Evolutionary conservation across 2,888 invertebrate genomes (phyloP).

Genomic region (Rhyacophila evoluta): DNA sequence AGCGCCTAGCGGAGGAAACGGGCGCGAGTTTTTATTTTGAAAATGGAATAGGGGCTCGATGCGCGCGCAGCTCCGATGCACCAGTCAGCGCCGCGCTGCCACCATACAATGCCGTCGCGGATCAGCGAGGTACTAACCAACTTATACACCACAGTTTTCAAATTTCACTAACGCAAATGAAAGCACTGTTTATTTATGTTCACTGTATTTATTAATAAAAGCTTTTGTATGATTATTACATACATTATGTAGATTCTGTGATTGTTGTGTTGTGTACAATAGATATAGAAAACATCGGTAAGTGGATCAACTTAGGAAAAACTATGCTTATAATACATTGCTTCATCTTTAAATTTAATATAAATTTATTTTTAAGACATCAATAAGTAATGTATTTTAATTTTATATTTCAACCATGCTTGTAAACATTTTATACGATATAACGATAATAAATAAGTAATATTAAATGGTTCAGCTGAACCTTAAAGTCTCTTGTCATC

Average conservation of each 20-base stretch:
- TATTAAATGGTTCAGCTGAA: no score
- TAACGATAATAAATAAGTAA: no score
- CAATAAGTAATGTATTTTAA: no score
- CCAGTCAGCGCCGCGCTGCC: constrained; percentile 43
- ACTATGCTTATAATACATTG: no score
- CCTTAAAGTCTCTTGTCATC: no score
- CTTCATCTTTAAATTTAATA: no score
- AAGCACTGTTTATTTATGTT: background rate
- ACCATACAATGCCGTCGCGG: constrained; percentile 33
- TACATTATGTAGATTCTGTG: no score
- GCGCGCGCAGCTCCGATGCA: constrained; percentile 2
- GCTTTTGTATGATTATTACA: no score
- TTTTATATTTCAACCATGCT: no score
- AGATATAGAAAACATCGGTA: background rate
- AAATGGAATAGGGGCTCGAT: constrained; percentile 38
- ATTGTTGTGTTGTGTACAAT: background rate
- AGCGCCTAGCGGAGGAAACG: constrained; percentile 39
- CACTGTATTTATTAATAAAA: no score
- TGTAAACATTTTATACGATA: no score
- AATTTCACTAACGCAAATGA: background rate
- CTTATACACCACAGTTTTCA: background rate
- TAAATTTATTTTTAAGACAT: no score
- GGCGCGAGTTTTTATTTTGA: constrained; percentile 42
- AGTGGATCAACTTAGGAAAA: background rate
- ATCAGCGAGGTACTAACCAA: constrained; percentile 31